Evolutionary conservation across 2,797 vertebrate species (phyloP).

Genomic region (Huso huso): DNA sequence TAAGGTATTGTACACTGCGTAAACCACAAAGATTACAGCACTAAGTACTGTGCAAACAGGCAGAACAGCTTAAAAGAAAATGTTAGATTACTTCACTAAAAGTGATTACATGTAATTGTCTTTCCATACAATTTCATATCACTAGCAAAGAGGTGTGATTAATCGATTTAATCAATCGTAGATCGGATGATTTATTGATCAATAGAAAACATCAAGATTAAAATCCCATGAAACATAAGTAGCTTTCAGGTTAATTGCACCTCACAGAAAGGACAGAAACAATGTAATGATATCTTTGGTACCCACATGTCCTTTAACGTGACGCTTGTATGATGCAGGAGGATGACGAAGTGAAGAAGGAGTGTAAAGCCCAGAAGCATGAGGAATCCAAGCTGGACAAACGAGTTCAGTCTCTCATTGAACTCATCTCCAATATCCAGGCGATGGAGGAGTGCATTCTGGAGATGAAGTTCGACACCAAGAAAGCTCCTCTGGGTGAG

Average conservation of each 20-base stretch:
- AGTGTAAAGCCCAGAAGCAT: conserved; percentile 23
- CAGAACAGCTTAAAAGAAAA: no score
- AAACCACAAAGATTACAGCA: background rate
- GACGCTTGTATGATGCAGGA: conserved; percentile 33
- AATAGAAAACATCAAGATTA: no score
- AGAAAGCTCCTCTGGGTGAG: conserved; percentile 78
- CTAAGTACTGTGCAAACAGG: background rate
- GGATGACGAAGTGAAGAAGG: conserved; percentile 26
- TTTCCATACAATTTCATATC: no score
- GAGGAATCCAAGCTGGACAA: conserved; percentile 54
- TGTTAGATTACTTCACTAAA: no score
- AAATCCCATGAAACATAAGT: no score
- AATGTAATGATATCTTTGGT: background rate
- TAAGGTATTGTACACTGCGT: conserved; percentile 1
- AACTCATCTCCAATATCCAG: conserved; percentile 77
- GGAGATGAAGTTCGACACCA: conserved; percentile 86
- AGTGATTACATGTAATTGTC: no score
- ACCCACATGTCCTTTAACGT: no score
- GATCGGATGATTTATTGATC: no score
- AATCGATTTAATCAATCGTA: no score
- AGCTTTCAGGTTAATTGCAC: no score
- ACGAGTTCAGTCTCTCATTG: conserved; percentile 67
- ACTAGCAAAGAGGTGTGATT: no score
- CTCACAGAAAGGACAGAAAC: background rate
- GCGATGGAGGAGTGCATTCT: conserved; percentile 85